Evolutionary conservation across 2,113 vertebrate species (phyloP).

Genomic region (Calidris pugnax): DNA sequence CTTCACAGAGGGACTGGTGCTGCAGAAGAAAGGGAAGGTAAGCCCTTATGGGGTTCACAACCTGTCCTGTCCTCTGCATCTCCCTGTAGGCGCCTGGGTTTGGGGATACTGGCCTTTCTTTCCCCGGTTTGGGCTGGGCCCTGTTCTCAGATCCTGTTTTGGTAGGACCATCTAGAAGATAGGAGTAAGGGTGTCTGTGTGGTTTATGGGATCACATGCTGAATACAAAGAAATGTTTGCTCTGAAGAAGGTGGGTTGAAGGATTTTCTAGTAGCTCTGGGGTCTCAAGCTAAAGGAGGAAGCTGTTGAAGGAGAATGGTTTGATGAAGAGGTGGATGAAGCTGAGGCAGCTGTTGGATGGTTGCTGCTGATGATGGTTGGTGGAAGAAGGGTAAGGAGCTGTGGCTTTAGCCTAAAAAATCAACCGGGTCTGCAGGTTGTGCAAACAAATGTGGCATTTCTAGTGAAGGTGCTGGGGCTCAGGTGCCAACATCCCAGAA

Average conservation of each 20-base stretch:
- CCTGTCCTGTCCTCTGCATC: neutral
- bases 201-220: neutral
- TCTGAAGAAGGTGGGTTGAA: neutral
- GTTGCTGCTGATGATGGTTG: neutral
- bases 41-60: neutral
- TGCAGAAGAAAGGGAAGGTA: neutral
- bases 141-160: neutral
- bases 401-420: neutral
- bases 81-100: neutral
- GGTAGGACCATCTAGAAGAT: neutral
- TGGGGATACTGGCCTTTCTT: no score
- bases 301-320: neutral
- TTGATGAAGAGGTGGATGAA: neutral
- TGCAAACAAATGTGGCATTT: neutral
- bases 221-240: neutral
- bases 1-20: accelerated
- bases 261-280: neutral
- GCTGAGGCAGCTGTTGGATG: neutral
- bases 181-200: neutral
- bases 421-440: neutral
- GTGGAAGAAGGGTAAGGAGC: neutral
- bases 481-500: neutral
- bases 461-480: neutral
- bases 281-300: neutral
- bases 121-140: neutral